Evolutionary conservation across 2,113 vertebrate genomes (phyloP).

Genomic region (Acrocephalus kingi): DNA sequence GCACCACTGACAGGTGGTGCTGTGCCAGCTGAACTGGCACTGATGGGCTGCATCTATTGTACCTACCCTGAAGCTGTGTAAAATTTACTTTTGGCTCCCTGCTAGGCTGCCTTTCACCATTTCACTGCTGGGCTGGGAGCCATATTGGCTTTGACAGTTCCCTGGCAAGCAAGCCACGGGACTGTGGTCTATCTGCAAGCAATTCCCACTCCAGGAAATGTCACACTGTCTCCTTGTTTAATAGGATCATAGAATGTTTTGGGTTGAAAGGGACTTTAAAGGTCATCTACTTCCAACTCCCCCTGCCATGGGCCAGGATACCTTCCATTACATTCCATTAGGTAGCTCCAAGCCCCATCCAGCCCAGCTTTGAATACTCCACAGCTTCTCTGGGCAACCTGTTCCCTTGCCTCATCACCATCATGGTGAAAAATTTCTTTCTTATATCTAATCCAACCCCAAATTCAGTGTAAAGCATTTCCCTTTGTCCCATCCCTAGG

Average conservation of each 20-base stretch:
- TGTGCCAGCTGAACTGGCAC: background rate
- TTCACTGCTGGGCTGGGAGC: background rate
- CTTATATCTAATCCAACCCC: background rate
- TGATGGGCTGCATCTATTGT: background rate
- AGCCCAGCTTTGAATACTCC: background rate
- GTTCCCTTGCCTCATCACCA: background rate
- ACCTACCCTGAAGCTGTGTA: background rate
- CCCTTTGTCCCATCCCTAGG: background rate
- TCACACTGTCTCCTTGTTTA: background rate
- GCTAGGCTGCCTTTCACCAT: background rate
- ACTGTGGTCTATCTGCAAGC: background rate
- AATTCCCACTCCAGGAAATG: background rate
- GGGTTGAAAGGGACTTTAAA: background rate
- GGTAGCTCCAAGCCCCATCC: background rate
- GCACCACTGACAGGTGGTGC: background rate
- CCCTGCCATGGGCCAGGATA: background rate
- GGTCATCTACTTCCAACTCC: background rate
- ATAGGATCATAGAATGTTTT: background rate
- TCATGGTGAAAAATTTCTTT: background rate
- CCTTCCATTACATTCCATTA: background rate
- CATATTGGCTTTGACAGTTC: background rate
- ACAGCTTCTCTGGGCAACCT: background rate
- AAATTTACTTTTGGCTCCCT: background rate
- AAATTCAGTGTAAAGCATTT: background rate
- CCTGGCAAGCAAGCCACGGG: rapidly evolving